phyloP scores from a whole-genome alignment of 2,113 vertebrate genomes.

The Scartelaos histophorus region DNA sequence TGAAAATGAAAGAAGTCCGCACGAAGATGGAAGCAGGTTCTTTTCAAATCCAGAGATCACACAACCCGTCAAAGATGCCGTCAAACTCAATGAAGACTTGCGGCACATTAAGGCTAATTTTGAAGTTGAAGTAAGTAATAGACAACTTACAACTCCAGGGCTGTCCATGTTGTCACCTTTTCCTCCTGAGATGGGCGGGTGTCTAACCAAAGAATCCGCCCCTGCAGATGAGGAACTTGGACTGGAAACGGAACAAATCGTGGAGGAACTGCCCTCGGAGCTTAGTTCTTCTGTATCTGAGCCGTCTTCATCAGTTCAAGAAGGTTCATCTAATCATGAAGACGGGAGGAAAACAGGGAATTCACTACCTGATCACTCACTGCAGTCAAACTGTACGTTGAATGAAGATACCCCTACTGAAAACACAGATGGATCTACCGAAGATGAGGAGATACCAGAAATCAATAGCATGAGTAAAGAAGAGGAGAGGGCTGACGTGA shows the following conservation, averaged over 20 bases:
- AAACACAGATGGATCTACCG: constrained; percentile 53
- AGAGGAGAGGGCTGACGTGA: constrained; percentile 71
- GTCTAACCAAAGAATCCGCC: constrained; percentile 78
- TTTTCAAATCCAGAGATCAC: constrained; percentile 53
- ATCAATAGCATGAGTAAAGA: constrained; percentile 75
- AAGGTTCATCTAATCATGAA: constrained; percentile 54
- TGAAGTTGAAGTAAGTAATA: constrained; percentile 32
- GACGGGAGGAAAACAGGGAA: constrained; percentile 51
- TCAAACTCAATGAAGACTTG: constrained; percentile 36
- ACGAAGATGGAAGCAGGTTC: constrained; percentile 72
- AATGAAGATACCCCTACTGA: constrained; percentile 48
- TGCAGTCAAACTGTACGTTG: constrained; percentile 62
- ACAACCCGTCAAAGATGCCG: constrained; percentile 18
- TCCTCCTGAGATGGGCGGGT: constrained; percentile 81
- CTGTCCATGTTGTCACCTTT: constrained; percentile 77
- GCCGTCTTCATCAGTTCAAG: constrained; percentile 61
- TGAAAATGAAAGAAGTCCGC: constrained; percentile 82
- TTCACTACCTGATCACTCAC: constrained; percentile 60
- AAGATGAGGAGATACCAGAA: constrained; percentile 69
- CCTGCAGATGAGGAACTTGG: constrained; percentile 73
- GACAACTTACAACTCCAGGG: constrained; percentile 55
- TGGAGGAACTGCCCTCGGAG: constrained; percentile 72
- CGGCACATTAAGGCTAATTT: constrained; percentile 48
- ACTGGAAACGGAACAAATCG: constrained; percentile 75
- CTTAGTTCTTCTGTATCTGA: constrained; percentile 62